These are phyloP conservation scores for Gobionotothen gibberifrons DNA, from an alignment of 2,797 vertebrate genomes.

Conservation along the genomic window DNA sequence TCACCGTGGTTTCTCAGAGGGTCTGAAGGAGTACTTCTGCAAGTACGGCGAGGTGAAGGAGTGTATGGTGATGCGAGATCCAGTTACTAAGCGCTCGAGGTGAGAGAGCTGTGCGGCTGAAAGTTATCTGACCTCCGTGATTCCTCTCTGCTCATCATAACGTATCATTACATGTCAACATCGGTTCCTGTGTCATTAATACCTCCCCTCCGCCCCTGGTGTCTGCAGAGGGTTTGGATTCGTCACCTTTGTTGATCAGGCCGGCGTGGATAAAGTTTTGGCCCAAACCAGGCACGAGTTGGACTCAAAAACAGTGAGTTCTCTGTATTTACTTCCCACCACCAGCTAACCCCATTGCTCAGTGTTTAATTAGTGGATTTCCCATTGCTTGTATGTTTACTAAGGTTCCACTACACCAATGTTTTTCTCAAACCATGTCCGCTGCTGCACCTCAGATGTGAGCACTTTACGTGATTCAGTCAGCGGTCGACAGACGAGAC, in stretches of 20 bases:
- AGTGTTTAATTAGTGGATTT: constrained; percentile 73
- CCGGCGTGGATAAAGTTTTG: constrained; percentile 98
- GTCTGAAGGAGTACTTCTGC: constrained; percentile 99
- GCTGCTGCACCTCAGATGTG: constrained; percentile 29
- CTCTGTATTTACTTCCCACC: constrained; percentile 73
- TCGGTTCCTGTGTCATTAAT: constrained; percentile 64
- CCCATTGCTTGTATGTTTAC: constrained; percentile 62
- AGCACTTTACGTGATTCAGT: constrained; percentile 44
- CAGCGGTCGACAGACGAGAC: constrained; percentile 32
- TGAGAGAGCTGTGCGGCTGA: constrained; percentile 83
- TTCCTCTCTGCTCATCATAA: constrained; percentile 65
- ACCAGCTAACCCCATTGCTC: constrained; percentile 68
- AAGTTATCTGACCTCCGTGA: constrained; percentile 73
- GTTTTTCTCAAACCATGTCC: constrained; percentile 37
- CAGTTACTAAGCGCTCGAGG: constrained; percentile 99
- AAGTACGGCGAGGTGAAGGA: constrained; percentile 99
- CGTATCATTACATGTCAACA: constrained; percentile 67
- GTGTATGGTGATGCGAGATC: constrained; percentile 99
- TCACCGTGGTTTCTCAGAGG: constrained; percentile 85
- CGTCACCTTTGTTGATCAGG: constrained; percentile 98
- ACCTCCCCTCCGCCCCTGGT: constrained; percentile 31
- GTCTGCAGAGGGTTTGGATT: constrained; percentile 95
- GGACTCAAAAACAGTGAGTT: constrained; percentile 99
- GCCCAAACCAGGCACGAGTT: constrained; percentile 96
- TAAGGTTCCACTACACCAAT: constrained; percentile 35